These are phyloP conservation scores for Suricata suricatta DNA, from an alignment of 2,113 vertebrate species.

Conservation along the genomic window DNA sequence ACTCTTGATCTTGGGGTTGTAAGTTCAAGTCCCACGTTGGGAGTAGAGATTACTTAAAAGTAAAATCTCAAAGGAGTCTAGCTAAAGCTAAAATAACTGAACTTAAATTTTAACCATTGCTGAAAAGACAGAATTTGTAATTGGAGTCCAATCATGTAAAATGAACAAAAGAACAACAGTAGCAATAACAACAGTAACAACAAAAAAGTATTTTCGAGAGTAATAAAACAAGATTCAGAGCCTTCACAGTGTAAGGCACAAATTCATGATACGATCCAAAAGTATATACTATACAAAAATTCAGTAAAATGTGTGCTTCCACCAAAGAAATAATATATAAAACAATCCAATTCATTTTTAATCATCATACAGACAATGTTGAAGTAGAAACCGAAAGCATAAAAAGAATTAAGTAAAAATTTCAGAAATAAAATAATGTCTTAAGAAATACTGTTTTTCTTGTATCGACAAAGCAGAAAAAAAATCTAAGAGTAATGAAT, in stretches of 20 bases:
- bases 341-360: not conserved
- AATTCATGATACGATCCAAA: not conserved
- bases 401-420: not conserved
- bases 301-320: not conserved
- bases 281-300: not conserved
- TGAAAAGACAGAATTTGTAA: not conserved
- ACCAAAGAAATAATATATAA: not conserved
- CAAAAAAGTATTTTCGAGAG: not conserved
- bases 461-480: not conserved
- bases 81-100: not conserved
- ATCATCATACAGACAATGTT: not conserved
- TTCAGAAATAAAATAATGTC: not conserved
- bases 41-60: not conserved
- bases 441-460: not conserved
- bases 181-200: not conserved
- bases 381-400: not conserved
- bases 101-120: not conserved
- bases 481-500: not conserved
- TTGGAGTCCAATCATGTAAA: not conserved
- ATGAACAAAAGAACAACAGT: not conserved
- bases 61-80: not conserved
- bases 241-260: not conserved
- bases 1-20: not conserved
- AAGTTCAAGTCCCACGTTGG: not conserved
- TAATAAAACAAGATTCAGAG: not conserved